Percentiles rank a stretch among this genome's conserved stretches.
Evolutionary conservation across 2,888 invertebrate species (phyloP).

Genomic region (Gibbula magus): DNA sequence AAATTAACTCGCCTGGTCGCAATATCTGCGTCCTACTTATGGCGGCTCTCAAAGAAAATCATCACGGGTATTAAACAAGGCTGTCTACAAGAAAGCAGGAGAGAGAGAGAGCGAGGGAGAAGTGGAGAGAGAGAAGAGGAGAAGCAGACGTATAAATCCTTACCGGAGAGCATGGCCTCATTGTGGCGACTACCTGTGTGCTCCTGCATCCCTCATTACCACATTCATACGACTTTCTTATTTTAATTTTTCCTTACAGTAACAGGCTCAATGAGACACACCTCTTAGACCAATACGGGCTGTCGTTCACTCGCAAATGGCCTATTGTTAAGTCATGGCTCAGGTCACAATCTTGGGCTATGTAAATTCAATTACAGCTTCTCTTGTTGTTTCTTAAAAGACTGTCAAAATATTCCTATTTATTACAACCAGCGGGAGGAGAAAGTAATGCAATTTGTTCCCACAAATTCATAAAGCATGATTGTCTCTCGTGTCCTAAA

Average conservation of each 20-base stretch:
- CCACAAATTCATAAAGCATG: slow-evolving; percentile 39
- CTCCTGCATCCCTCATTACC: slow-evolving; percentile 52
- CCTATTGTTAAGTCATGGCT: slow-evolving; percentile 49
- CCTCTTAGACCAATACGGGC: slow-evolving; percentile 62
- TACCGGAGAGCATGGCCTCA: slow-evolving; percentile 23
- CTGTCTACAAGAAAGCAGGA: slow-evolving; percentile 19
- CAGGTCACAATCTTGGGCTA: slow-evolving; percentile 51
- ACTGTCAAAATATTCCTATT: slow-evolving; percentile 51
- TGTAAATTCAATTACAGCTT: slow-evolving; percentile 54
- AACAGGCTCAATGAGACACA: slow-evolving; percentile 55
- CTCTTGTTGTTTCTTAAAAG: slow-evolving; percentile 54
- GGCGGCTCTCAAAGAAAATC: slow-evolving; percentile 23
- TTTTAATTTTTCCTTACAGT: slow-evolving; percentile 56
- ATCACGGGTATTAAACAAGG: slow-evolving; percentile 19
- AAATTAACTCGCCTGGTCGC: slow-evolving; percentile 19
- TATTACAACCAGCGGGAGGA: slow-evolving; percentile 42
- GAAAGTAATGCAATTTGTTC: slow-evolving; percentile 42
- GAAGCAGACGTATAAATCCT: slow-evolving; percentile 6
- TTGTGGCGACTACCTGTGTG: not conserved
- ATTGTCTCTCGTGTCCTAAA: slow-evolving; percentile 46
- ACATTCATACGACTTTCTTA: slow-evolving; percentile 57
- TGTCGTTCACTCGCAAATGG: slow-evolving; percentile 56
- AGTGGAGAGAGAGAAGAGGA: slow-evolving; percentile 25
- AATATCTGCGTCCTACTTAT: slow-evolving; percentile 21
- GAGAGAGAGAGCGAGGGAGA: slow-evolving; percentile 19